phyloP scores from a whole-genome alignment of 2,113 vertebrate genomes.

The Xenopus tropicalis region UCB_Xtro_10.0 CM004445.2:28269001-28269500 shows the following conservation, averaged over 20 bases:
- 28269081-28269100: slow-evolving; percentile 47
- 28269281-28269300: slow-evolving; percentile 50
- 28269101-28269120: slow-evolving; percentile 50
- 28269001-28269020: slow-evolving; percentile 47
- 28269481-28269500: slow-evolving; percentile 12
- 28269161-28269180: slow-evolving; percentile 53
- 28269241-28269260: slow-evolving; percentile 56
- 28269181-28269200: slow-evolving; percentile 55
- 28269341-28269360: slow-evolving; percentile 57
- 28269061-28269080: slow-evolving; percentile 41
- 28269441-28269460: background rate
- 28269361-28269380: slow-evolving; percentile 66
- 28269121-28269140: slow-evolving; percentile 62
- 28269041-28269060: slow-evolving; percentile 50
- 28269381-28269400: slow-evolving; percentile 63
- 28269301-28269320: slow-evolving; percentile 56
- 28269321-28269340: slow-evolving; percentile 65
- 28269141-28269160: slow-evolving; percentile 56
- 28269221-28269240: slow-evolving; percentile 48
- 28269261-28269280: slow-evolving; percentile 51
- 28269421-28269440: slow-evolving; percentile 66
- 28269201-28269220: slow-evolving; percentile 51
- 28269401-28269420: slow-evolving; percentile 68
- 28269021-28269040: slow-evolving; percentile 45
- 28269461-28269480: slow-evolving; percentile 53